phyloP scores from a whole-genome alignment of 2,888 invertebrate species.

The Andrena praecox region DNA sequence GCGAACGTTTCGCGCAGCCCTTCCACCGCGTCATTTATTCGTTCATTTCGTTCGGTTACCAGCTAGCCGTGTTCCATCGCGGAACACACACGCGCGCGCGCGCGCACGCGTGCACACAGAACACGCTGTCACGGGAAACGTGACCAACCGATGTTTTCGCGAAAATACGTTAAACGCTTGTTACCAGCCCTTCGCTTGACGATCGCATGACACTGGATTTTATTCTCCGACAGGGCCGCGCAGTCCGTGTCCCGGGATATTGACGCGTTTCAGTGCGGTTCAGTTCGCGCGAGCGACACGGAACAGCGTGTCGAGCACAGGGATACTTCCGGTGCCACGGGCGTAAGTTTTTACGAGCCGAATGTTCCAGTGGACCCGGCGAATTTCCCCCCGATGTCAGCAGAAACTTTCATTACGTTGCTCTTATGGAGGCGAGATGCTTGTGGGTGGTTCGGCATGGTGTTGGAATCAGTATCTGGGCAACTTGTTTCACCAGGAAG shows the following conservation, averaged over 20 bases:
- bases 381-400: neutral
- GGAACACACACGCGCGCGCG: neutral
- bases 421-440: neutral
- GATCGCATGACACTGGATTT: conserved; percentile 44
- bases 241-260: conserved; percentile 3
- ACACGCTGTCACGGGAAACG: neutral
- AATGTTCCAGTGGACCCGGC: neutral
- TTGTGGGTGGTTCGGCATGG: neutral
- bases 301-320: neutral
- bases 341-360: conserved; percentile 33
- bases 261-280: conserved; percentile 38
- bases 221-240: conserved; percentile 1
- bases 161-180: conserved; percentile 57
- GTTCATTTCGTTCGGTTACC: conserved; percentile 38
- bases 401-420: conserved; percentile 2
- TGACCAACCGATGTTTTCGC: conserved; percentile 45
- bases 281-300: neutral
- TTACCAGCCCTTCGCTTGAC: conserved; percentile 33
- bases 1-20: conserved; percentile 10
- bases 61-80: neutral
- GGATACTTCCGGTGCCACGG: conserved; percentile 3
- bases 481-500: no score
- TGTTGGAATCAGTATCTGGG: no score
- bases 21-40: conserved; percentile 27
- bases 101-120: neutral